These are phyloP conservation scores for Eulacestoma nigropectus DNA, from an alignment of 2,113 vertebrate genomes.

Conservation along the genomic window DNA sequence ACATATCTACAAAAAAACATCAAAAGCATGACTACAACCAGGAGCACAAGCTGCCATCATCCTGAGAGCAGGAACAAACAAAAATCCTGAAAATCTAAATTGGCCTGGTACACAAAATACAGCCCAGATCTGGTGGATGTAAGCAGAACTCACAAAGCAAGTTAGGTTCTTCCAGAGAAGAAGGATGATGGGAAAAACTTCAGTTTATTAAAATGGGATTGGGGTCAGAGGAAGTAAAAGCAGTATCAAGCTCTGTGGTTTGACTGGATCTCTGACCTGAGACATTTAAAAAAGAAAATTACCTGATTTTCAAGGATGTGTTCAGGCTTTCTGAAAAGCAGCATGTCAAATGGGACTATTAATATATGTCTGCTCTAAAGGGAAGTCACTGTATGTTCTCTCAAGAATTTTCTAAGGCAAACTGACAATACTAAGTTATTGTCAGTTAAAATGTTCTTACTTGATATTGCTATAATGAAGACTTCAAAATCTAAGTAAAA, in stretches of 20 bases:
- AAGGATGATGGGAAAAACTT: conserved; percentile 26
- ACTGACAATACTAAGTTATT: neutral
- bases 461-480: neutral
- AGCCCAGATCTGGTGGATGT: neutral
- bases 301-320: neutral
- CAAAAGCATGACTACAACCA: neutral
- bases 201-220: neutral
- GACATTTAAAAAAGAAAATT: neutral
- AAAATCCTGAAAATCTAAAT: neutral
- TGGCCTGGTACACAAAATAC: conserved; percentile 8
- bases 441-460: neutral
- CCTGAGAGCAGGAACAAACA: neutral
- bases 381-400: neutral
- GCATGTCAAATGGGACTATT: neutral
- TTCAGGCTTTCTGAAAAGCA: neutral
- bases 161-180: conserved; percentile 1
- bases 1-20: conserved; percentile 78
- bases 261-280: neutral
- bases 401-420: neutral
- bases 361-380: neutral
- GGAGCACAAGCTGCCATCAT: neutral
- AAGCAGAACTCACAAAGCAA: conserved; percentile 14
- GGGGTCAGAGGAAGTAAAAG: neutral
- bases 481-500: neutral
- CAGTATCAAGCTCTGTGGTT: neutral